Evolutionary conservation across 1,140 invertebrate species (phyloP), one percentile per base, ranked within the genome.

Genomic region (Drosophila nasuta): DNA sequence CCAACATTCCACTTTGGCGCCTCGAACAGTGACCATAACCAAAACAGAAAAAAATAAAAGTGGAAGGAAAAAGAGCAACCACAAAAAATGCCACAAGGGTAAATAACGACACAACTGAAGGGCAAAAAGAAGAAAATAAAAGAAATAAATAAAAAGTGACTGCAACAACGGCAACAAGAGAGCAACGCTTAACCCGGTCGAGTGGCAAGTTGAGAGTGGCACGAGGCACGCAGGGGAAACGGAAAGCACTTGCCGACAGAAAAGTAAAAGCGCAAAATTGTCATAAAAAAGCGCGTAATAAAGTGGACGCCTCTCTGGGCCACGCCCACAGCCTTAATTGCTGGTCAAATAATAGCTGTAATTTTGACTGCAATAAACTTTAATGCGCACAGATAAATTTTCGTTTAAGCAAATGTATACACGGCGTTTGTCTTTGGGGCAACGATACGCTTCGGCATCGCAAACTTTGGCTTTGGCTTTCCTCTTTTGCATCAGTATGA

Each of bases 321-420:
- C 71, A 48, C 71, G 30, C 65, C 64, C 64, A 54, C 17, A 43
- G 56, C 56, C 57, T 88, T 87, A 87, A 87, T 87, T 87, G 82
- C 69, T 77, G 74, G 73, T 77, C 85, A 75, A 83, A 88, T 88
- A 85, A 88, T 89, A 78, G 83, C 85, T 75, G 71, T 81, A 89
- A 88, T 88, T 88, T 89, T 83, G 80, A 81, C 75, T 75, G 85
- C 77, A 74, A 88, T 88, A 77, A 88, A 88, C 69, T 89, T 88
- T 88, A 88, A 88, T 83, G 81, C 28, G 77, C 57, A 46, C 60
- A 83, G 83, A 88, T 88, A 88, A 88, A 88, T 89, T 89, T 89
- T 75, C 83, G 83, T 89, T 88, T 88, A 88, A 89, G 83, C 83
- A 80, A 70, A 75, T 73, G 75, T 49, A 64, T 68, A 60, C 43